phyloP scores from a whole-genome alignment of 2,113 vertebrate species.

The Cnemophilus loriae region DNA sequence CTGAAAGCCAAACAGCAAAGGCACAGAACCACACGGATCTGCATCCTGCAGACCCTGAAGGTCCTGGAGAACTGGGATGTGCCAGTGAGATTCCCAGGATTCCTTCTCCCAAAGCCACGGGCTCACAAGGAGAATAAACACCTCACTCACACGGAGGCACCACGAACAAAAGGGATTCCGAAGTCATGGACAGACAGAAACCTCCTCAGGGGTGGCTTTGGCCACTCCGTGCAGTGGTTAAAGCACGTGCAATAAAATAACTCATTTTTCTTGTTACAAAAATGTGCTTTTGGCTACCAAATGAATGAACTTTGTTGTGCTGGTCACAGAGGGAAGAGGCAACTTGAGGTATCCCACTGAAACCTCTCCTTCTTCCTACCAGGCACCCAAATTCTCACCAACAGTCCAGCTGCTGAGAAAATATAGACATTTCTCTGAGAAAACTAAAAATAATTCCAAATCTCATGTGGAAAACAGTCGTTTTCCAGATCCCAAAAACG shows the following conservation, averaged over 20 bases:
- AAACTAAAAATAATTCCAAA: not conserved
- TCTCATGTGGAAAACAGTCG: not conserved
- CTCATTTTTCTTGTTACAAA: fast-evolving
- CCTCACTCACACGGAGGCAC: not conserved
- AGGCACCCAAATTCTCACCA: not conserved
- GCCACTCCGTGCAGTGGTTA: fast-evolving
- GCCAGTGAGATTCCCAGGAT: not conserved
- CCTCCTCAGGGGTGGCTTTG: not conserved
- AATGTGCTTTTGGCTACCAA: not conserved
- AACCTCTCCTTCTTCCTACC: not conserved
- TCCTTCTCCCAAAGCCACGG: fast-evolving
- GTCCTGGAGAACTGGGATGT: not conserved
- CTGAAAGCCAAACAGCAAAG: not conserved
- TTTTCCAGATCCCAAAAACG: not conserved
- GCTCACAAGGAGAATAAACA: fast-evolving
- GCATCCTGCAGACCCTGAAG: not conserved
- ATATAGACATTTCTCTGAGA: fast-evolving
- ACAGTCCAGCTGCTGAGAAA: not conserved
- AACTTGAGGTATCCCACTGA: not conserved
- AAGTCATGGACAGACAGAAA: not conserved
- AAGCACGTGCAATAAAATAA: fast-evolving
- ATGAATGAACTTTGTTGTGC: not conserved
- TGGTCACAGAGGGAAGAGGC: not conserved
- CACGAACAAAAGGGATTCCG: not conserved
- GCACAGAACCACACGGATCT: not conserved